phyloP scores from a whole-genome alignment of 2,797 vertebrate species.

The Tapirus indicus region DNA sequence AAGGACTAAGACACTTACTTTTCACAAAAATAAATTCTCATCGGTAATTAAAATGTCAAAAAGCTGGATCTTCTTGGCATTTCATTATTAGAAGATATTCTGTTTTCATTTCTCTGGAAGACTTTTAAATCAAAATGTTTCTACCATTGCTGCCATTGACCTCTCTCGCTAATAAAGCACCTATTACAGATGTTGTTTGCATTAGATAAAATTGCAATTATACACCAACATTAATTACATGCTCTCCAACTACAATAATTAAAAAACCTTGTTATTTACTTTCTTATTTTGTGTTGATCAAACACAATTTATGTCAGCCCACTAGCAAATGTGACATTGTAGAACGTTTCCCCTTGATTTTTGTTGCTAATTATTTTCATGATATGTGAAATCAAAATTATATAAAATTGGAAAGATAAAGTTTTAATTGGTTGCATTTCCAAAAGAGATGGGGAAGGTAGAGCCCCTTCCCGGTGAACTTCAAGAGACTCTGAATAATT shows the following conservation, averaged over 20 bases:
- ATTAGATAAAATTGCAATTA: constrained; percentile 11
- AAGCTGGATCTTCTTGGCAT: neutral
- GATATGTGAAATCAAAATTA: constrained; percentile 10
- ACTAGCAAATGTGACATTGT: neutral
- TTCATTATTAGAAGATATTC: neutral
- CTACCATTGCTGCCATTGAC: neutral
- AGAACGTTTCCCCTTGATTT: constrained; percentile 8
- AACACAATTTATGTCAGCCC: neutral
- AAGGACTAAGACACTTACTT: neutral
- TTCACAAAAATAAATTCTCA: neutral
- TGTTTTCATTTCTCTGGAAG: constrained; percentile 20
- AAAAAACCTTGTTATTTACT: constrained; percentile 3
- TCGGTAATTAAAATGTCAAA: neutral
- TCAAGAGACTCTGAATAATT: neutral
- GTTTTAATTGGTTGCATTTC: neutral
- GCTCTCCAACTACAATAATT: constrained; percentile 12
- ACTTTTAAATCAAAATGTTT: neutral
- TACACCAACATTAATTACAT: neutral
- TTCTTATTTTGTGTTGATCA: constrained; percentile 44
- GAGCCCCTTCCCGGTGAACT: neutral
- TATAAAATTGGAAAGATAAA: constrained; percentile 18
- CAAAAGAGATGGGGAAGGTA: neutral
- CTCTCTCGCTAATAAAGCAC: neutral
- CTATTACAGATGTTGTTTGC: neutral
- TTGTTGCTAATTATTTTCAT: constrained; percentile 54